A percentile compares a stretch with the other conserved stretches of the same genome.
These are phyloP conservation scores for Crotalus tigris DNA, from an alignment of 2,113 vertebrate genomes.

Conservation along the genomic window DNA sequence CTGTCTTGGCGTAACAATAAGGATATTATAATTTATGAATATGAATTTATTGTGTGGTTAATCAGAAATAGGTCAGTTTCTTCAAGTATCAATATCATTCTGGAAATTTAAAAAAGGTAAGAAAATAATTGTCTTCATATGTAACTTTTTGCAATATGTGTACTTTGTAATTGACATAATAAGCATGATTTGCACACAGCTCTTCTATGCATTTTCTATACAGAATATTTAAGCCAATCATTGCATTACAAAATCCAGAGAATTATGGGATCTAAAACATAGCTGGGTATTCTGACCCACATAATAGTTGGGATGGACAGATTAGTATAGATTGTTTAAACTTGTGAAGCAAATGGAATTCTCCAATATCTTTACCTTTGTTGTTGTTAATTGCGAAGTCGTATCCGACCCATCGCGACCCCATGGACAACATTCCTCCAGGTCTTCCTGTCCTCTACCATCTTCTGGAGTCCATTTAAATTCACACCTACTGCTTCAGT, in stretches of 20 bases:
- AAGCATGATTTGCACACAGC: not conserved
- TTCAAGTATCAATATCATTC: not conserved
- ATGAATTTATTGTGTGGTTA: not conserved
- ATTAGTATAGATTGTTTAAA: not conserved
- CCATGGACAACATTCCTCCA: too few relatives aligned
- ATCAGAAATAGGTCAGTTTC: not conserved
- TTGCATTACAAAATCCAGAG: not conserved
- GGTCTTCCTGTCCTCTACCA: too few relatives aligned
- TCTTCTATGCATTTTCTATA: not conserved
- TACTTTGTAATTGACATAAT: not conserved
- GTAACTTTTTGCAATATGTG: not conserved
- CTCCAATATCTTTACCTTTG: not conserved
- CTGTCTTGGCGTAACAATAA: too few relatives aligned
- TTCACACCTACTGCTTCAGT: too few relatives aligned
- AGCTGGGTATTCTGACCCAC: not conserved
- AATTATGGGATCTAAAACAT: not conserved
- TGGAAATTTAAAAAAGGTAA: not conserved
- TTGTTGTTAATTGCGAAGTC: too few relatives aligned
- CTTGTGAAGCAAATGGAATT: not conserved
- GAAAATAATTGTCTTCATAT: not conserved
- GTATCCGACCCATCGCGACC: too few relatives aligned
- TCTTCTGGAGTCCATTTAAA: too few relatives aligned
- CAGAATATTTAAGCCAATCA: not conserved
- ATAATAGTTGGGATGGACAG: not conserved
- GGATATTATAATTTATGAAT: not conserved